phyloP scores from a whole-genome alignment of 2,888 invertebrate species.

The Tribolium freemani region DNA sequence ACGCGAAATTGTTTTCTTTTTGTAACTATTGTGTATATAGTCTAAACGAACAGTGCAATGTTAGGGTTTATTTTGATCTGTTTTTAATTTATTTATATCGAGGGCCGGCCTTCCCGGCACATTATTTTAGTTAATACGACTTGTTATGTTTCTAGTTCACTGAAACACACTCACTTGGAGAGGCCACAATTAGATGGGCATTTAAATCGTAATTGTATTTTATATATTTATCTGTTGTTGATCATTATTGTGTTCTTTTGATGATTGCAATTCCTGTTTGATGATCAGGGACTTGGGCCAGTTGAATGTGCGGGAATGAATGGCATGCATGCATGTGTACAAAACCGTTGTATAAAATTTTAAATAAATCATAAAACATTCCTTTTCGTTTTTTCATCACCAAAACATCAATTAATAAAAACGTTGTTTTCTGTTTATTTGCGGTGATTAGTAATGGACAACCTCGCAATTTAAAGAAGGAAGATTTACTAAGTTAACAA shows the following conservation, averaged over 20 bases:
- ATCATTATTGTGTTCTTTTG: not conserved
- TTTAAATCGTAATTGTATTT: conserved; percentile 58
- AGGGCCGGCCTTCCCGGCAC: conserved; percentile 9
- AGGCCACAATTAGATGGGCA: conserved; percentile 60
- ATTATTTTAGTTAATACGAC: conserved; percentile 1
- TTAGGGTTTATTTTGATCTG: conserved; percentile 53
- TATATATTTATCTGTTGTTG: conserved; percentile 52
- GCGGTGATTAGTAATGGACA: too few species aligned
- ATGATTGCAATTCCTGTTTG: conserved; percentile 54
- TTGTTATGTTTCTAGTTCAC: conserved; percentile 20
- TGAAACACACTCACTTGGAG: conserved; percentile 9
- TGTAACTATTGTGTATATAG: conserved; percentile 46
- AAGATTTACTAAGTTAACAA: too few species aligned
- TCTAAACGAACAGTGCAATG: conserved; percentile 60
- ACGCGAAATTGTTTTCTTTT: not conserved
- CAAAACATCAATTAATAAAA: too few species aligned
- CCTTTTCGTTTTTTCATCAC: too few species aligned
- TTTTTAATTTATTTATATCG: conserved; percentile 49
- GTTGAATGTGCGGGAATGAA: conserved; percentile 56
- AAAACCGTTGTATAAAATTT: conserved; percentile 45
- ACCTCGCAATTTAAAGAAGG: too few species aligned
- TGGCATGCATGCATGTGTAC: conserved; percentile 38
- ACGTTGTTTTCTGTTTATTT: too few species aligned
- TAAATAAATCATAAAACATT: conserved; percentile 37
- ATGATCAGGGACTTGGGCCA: conserved; percentile 65